A percentile compares a stretch with the other conserved stretches of the same genome.
phyloP scores from a whole-genome alignment of 2,797 vertebrate species.

The Liparis tanakae region DNA sequence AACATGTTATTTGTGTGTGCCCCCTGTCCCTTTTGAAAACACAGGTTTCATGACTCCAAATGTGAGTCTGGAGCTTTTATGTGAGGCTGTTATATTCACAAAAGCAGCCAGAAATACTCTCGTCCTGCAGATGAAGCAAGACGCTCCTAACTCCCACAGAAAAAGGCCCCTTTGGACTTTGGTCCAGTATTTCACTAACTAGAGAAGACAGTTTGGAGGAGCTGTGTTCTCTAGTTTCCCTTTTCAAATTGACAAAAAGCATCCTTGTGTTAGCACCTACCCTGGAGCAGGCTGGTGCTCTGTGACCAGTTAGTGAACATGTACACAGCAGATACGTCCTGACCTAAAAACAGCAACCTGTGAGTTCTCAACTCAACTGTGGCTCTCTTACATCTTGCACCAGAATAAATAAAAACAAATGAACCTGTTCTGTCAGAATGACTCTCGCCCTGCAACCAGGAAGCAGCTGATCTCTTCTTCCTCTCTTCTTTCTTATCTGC shows the following conservation, averaged over 20 bases:
- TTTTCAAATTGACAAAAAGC: conserved; percentile 21
- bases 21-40: conserved; percentile 32
- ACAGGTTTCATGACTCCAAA: conserved; percentile 13
- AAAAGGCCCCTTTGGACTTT: conserved; percentile 29
- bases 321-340: conserved; percentile 2
- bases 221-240: conserved; percentile 13
- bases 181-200: conserved; percentile 23
- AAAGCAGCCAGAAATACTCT: conserved; percentile 39
- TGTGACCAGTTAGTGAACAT: conserved; percentile 13
- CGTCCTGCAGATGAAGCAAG: conserved; percentile 23
- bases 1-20: not conserved
- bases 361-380: conserved; percentile 12
- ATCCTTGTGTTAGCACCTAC: not conserved
- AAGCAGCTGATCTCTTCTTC: not conserved
- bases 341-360: not conserved
- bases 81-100: conserved; percentile 18
- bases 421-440: not conserved
- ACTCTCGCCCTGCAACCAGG: not conserved
- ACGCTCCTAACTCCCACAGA: conserved; percentile 26
- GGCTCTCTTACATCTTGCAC: conserved; percentile 1
- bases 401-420: not conserved
- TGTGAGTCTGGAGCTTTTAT: conserved; percentile 23
- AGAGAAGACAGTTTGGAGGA: conserved; percentile 15
- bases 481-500: not conserved
- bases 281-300: not conserved